Conservation (phyloP, 2,797 vertebrate genomes). For the Taeniopygia guttata region DNA sequence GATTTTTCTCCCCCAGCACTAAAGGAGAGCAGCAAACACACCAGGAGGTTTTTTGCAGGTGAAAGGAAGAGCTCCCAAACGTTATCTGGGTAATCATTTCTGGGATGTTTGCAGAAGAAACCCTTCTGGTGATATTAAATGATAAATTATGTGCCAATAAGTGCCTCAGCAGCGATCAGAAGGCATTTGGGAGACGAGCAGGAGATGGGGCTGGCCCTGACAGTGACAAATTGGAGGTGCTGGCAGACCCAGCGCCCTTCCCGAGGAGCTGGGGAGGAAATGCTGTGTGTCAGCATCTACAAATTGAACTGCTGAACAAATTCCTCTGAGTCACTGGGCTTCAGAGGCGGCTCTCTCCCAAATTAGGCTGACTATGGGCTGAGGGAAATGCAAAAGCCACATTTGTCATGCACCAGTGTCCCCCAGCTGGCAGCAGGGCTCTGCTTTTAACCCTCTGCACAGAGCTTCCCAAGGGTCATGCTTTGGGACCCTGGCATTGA, state of each 20-base stretch:
- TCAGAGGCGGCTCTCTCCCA: slow-evolving; percentile 5
- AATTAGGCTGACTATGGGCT: neutral
- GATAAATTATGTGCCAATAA: slow-evolving; percentile 38
- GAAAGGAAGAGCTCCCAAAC: neutral
- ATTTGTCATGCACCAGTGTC: slow-evolving; percentile 7
- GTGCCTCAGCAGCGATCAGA: neutral
- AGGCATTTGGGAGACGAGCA: slow-evolving; percentile 53
- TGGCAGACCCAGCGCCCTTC: slow-evolving; percentile 41
- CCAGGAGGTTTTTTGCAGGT: neutral
- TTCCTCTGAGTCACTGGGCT: slow-evolving; percentile 44
- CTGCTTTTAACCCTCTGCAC: neutral
- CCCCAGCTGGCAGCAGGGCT: neutral
- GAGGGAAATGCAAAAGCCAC: neutral
- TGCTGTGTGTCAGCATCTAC: slow-evolving; percentile 57
- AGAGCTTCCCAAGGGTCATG: rapidly evolving
- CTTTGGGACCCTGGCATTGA: neutral
- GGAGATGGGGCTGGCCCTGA: slow-evolving; percentile 9
- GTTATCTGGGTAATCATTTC: neutral
- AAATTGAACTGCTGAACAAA: slow-evolving; percentile 27
- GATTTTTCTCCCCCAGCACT: neutral
- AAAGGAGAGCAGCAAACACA: neutral
- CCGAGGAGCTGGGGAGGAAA: neutral
- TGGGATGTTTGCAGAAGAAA: neutral
- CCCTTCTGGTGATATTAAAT: slow-evolving; percentile 38
- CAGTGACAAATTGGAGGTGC: slow-evolving; percentile 54